Percentiles rank a stretch among this genome's conserved stretches.
Conservation (phyloP, 2,113 vertebrate species). For the Hyperopisus bebe region DNA sequence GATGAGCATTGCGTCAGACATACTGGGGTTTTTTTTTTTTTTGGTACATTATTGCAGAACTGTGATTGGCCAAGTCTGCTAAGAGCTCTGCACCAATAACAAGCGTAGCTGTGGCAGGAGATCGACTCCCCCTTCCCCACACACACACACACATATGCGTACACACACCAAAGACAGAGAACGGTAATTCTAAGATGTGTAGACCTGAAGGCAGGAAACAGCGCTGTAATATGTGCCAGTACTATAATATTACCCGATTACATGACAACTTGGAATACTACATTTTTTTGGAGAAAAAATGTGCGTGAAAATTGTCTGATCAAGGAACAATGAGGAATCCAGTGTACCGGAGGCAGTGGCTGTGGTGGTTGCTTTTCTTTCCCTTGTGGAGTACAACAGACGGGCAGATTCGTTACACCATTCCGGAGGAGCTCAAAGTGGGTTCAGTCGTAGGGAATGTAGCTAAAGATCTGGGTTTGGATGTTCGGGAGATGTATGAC, state of each 20-base stretch:
- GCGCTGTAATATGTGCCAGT: constrained; percentile 6
- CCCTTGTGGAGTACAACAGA: constrained; percentile 46
- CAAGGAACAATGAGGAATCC: constrained; percentile 8
- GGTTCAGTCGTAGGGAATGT: constrained; percentile 62
- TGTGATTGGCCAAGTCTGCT: constrained; percentile 52
- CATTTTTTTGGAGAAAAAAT: constrained; percentile 6
- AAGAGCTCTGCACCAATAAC: constrained; percentile 55
- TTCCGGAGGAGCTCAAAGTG: constrained; percentile 59
- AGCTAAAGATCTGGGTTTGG: constrained; percentile 67
- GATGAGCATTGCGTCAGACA: neutral
- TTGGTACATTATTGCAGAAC: constrained; percentile 10
- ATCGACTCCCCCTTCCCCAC: constrained; percentile 54
- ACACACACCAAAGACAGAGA: constrained; percentile 32
- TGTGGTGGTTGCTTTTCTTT: constrained; percentile 43
- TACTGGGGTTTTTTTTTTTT: neutral
- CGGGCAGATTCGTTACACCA: constrained; percentile 55
- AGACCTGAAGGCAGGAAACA: constrained; percentile 32
- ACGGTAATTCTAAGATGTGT: constrained; percentile 42
- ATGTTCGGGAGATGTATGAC: constrained; percentile 58
- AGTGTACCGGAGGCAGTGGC: constrained; percentile 32
- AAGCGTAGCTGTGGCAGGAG: constrained; percentile 48
- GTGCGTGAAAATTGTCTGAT: constrained; percentile 6
- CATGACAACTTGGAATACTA: neutral
- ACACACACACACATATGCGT: neutral
- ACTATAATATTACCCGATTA: neutral